Evolutionary conservation across 2,888 invertebrate species (phyloP).

Genomic region (Eupithecia insigniata): DNA sequence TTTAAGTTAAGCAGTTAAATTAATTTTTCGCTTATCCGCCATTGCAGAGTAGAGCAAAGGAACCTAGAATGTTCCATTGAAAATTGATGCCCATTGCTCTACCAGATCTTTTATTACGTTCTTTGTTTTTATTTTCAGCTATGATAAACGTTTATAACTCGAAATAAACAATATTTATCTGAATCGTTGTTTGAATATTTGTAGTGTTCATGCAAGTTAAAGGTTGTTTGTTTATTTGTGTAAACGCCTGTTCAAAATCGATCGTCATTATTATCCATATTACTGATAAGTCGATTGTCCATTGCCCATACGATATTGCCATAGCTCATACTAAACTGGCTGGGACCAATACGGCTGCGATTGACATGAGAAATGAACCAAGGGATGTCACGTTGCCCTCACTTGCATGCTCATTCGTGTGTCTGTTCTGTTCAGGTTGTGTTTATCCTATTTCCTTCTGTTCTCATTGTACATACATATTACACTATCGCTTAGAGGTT

Average conservation of each 20-base stretch:
- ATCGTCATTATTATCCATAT: not conserved
- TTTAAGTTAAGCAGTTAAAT: not conserved
- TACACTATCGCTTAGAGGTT: too few relatives aligned
- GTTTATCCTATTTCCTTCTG: not conserved
- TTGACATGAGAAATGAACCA: constrained; percentile 69
- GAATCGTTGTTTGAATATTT: not conserved
- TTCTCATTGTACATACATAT: not conserved
- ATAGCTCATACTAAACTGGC: constrained; percentile 53
- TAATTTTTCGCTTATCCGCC: not conserved
- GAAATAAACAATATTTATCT: not conserved
- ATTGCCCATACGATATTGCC: constrained; percentile 30
- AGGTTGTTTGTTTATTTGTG: not conserved
- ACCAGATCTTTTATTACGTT: not conserved
- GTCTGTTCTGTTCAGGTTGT: not conserved
- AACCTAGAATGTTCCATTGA: too few relatives aligned
- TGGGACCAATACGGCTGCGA: constrained; percentile 52
- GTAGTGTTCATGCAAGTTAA: not conserved
- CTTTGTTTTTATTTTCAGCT: not conserved
- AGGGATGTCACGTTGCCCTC: constrained; percentile 56
- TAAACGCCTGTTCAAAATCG: not conserved
- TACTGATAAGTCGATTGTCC: not conserved
- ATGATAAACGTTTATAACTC: not conserved
- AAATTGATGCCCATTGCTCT: too few relatives aligned
- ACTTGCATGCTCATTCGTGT: constrained; percentile 48
- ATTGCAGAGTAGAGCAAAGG: too few relatives aligned